A percentile compares a stretch with the other conserved stretches of the same genome.
phyloP scores from a whole-genome alignment of 2,797 vertebrate species.

The Peromyscus nudipes region DNA sequence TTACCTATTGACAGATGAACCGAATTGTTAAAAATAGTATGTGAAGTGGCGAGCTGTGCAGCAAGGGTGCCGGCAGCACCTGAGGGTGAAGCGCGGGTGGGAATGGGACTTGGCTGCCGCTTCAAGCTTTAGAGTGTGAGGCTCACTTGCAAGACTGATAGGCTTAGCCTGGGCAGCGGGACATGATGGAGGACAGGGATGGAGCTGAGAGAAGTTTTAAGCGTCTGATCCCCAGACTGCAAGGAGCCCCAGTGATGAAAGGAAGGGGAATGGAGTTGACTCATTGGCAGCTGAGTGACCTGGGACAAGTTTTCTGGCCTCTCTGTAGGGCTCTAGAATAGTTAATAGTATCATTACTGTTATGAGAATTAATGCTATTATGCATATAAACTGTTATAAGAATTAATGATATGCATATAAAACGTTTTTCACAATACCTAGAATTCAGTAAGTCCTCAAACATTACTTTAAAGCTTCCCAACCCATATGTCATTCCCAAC shows the following conservation, averaged over 20 bases:
- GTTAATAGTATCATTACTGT: not conserved
- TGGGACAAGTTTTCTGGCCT: not conserved
- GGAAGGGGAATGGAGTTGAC: not conserved
- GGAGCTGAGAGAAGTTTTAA: not conserved
- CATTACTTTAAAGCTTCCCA: constrained; percentile 20
- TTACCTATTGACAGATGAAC: constrained; percentile 28
- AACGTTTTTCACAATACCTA: constrained; percentile 6
- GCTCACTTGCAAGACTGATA: not conserved
- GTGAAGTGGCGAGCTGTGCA: not conserved
- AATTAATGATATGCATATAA: constrained; percentile 11
- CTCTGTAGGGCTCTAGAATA: not conserved
- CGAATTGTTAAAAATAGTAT: constrained; percentile 51
- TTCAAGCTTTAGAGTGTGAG: not conserved
- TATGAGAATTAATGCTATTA: constrained; percentile 1
- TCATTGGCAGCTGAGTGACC: not conserved
- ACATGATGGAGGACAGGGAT: not conserved
- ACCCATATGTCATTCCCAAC: not conserved
- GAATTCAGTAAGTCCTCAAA: not conserved
- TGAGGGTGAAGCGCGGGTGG: not conserved
- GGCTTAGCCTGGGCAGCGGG: not conserved
- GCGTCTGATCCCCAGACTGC: not conserved
- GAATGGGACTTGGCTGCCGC: not conserved
- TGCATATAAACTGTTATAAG: not conserved
- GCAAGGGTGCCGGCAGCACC: not conserved
- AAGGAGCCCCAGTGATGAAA: not conserved